A percentile compares a stretch with the other conserved stretches of the same genome.
phyloP scores from a whole-genome alignment of 2,888 invertebrate species.

The Argyresthia goedartella region DNA sequence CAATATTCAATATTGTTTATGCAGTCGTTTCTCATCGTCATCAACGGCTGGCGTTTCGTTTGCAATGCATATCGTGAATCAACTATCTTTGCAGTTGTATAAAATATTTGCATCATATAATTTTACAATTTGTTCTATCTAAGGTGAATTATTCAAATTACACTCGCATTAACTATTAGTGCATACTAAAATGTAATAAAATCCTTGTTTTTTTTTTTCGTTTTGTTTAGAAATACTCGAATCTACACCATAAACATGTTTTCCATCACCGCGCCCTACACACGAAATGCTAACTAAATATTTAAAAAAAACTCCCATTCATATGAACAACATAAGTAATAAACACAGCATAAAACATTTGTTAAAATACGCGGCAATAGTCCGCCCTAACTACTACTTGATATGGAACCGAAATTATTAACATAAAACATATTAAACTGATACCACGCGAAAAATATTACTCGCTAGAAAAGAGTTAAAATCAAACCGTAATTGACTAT shows the following conservation, averaged over 20 bases:
- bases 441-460: conserved; percentile 33
- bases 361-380: conserved; percentile 16
- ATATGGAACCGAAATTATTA: conserved; percentile 41
- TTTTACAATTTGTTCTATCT: conserved; percentile 40
- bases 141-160: conserved; percentile 48
- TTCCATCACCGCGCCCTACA: conserved; percentile 53
- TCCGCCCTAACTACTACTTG: conserved; percentile 28
- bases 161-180: conserved; percentile 38
- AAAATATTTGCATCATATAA: conserved; percentile 23
- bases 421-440: conserved; percentile 33
- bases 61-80: background rate
- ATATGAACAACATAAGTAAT: conserved; percentile 33
- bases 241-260: conserved; percentile 42
- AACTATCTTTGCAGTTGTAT: conserved; percentile 24
- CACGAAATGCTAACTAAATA: conserved; percentile 41
- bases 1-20: too few relatives aligned
- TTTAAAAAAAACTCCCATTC: conserved; percentile 32
- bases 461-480: conserved; percentile 21
- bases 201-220: conserved; percentile 36
- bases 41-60: background rate
- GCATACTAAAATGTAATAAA: conserved; percentile 52
- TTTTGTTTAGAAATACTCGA: conserved; percentile 34
- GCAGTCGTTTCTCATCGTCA: too few relatives aligned
- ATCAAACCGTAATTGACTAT: conserved; percentile 54
- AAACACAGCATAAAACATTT: conserved; percentile 49